phyloP scores from a whole-genome alignment of 1,140 invertebrate species.

The Sinella curviseta region DNA sequence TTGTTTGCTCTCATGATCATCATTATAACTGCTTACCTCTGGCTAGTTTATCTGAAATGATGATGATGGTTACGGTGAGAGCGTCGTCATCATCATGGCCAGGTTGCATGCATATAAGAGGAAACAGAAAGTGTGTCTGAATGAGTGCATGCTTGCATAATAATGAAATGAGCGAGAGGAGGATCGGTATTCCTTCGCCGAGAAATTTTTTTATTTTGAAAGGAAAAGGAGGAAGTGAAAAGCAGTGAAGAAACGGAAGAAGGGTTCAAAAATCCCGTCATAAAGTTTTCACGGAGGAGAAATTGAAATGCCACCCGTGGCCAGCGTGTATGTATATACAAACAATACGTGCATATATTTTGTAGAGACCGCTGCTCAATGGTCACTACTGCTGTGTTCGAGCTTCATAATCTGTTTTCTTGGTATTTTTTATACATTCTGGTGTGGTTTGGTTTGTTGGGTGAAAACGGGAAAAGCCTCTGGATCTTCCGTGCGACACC shows the following conservation, averaged over 20 bases:
- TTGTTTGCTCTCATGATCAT: not conserved
- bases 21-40: not conserved
- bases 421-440: too few species aligned
- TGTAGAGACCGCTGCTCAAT: too few species aligned
- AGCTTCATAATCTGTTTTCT: too few species aligned
- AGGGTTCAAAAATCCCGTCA: not conserved
- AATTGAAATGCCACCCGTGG: conserved; percentile 46
- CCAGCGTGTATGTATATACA: not conserved
- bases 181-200: not conserved
- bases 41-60: too few species aligned
- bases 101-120: too few species aligned
- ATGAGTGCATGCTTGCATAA: not conserved
- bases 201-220: not conserved
- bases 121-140: too few species aligned
- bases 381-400: too few species aligned
- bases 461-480: too few species aligned
- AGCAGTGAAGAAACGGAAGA: conserved; percentile 12
- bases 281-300: conserved; percentile 18
- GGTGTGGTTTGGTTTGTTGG: too few species aligned
- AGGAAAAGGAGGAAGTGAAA: conserved; percentile 11
- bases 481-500: too few species aligned
- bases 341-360: not conserved
- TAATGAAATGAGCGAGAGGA: not conserved
- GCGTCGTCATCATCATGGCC: not conserved
- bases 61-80: too few species aligned